These are phyloP conservation scores for Anthrax anthrax DNA, from an alignment of 2,888 invertebrate genomes.

Conservation along the genomic window DNA sequence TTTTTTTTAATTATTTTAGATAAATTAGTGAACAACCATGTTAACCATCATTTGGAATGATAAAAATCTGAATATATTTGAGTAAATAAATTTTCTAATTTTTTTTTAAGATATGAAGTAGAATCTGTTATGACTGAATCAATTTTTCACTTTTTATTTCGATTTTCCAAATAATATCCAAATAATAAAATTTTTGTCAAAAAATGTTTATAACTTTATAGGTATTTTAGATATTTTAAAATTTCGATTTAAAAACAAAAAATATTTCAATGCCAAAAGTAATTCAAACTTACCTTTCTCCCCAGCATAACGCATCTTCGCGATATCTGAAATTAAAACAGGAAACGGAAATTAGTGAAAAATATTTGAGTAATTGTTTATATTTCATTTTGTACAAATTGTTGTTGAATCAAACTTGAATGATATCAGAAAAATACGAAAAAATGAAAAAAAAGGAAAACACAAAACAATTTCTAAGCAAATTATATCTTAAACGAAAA, in stretches of 20 bases:
- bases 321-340: constrained; percentile 59
- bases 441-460: not conserved
- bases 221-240: no score
- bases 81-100: no score
- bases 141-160: no score
- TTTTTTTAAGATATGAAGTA: no score
- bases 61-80: no score
- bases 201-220: no score
- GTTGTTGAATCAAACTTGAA: not conserved
- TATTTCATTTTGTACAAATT: constrained; percentile 4
- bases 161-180: no score
- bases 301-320: constrained; percentile 78
- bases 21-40: not conserved
- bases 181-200: no score
- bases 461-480: constrained; percentile 3
- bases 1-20: not conserved
- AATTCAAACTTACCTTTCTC: constrained; percentile 75
- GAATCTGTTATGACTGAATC: no score
- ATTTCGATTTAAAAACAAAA: no score
- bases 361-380: not conserved
- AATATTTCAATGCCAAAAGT: no score
- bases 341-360: constrained; percentile 17
- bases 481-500: constrained; percentile 9
- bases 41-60: not conserved
- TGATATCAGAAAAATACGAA: constrained; percentile 1